Evolutionary conservation across 2,888 invertebrate species (phyloP), one percentile per base, ranked within the genome.

Genomic region (Gastrophysa polygoni): DNA sequence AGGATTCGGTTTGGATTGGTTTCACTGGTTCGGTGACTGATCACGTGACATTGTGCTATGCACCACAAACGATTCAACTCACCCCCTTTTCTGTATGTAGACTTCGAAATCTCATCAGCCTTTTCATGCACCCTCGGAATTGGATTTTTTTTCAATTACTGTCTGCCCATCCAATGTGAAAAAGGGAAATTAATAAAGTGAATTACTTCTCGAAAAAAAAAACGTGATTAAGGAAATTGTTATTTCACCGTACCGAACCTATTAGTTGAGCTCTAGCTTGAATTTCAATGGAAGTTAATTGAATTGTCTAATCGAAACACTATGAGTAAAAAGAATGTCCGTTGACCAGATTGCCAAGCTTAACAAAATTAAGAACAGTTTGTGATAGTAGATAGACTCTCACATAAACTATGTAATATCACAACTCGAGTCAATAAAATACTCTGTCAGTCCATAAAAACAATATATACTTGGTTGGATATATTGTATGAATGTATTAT

Each of bases 231-330:
- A 77, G 75, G 75, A 75, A 77, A 75, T 73, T 76, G 77, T 75
- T 76, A 76, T 76, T 74, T 76, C 75, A 77, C 76, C 75, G 73
- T 73, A 74, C 76, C 73, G 73, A 75, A 77, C 73, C 77, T 73
- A 78, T 78, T 77, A 78, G 74, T 74, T 71, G 70, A 73, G 71
- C 74, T 74, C 69, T 32, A 32, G 71, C 71, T 72, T 74, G 76
- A 78, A 77, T 77, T 78, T 78, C 79, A 80, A 79, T 80, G 78
- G 78, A 79, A 80, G 79, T 79, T 79, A 79, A 80, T 80, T 80
- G 78, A 78, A 80, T 77, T 77, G 78, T 75, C 78, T 79, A 80
- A 80, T 80, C 79, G 79, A 80, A 79, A 78, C 75, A 75, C 76
- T 78, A 78, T 78, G 76, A 77, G 78, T 75, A 68, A 11, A n/a